These are phyloP conservation scores for Hymenopus coronatus DNA, from an alignment of 2,888 invertebrate species.

Conservation along the genomic window DNA sequence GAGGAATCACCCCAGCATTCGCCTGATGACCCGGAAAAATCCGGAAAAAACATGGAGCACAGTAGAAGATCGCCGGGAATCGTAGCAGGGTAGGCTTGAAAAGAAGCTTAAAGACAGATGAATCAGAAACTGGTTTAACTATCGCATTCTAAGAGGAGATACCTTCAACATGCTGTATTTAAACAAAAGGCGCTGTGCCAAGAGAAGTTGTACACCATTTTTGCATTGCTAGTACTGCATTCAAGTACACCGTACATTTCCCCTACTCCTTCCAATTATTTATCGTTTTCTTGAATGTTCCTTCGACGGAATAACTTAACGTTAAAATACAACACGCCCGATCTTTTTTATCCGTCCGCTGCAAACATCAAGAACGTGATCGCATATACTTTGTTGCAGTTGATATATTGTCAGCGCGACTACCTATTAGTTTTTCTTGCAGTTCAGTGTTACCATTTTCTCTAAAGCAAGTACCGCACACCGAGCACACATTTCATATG, in stretches of 20 bases:
- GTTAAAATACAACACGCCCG: not conserved
- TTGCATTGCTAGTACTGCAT: not conserved
- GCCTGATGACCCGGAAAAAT: no score
- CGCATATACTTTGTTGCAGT: not conserved
- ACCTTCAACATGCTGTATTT: not conserved
- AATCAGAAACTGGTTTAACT: not conserved
- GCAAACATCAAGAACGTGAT: not conserved
- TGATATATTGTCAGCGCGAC: no score
- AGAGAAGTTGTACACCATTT: not conserved
- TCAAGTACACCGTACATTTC: not conserved
- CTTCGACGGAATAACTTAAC: not conserved
- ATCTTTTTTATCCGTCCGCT: not conserved
- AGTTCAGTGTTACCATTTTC: no score
- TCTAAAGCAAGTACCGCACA: no score
- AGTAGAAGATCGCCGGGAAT: no score
- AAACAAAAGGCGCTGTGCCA: not conserved
- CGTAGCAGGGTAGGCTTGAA: not conserved
- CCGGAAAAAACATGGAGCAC: no score
- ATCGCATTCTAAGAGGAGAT: not conserved
- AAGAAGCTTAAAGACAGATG: not conserved
- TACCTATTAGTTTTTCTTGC: no score
- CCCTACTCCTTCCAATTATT: not conserved
- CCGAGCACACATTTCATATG: no score
- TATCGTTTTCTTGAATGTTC: not conserved
- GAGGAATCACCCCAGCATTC: no score